Evolutionary conservation across 2,113 vertebrate species (phyloP), one percentile per base, ranked within the genome.

Genomic region (Zingel zingel): DNA sequence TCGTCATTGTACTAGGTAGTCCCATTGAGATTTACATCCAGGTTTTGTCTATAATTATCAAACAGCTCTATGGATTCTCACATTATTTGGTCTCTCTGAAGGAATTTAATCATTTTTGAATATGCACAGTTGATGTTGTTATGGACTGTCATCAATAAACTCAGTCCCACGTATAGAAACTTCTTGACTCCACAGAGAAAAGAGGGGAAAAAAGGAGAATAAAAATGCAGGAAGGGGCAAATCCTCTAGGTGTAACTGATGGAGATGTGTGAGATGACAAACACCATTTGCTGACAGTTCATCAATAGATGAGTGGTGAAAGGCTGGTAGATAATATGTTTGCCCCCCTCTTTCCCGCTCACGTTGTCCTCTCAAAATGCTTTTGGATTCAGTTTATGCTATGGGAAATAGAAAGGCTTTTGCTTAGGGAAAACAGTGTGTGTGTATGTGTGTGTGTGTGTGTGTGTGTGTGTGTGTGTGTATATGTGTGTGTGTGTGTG

Each of bases 251-350:
- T 80, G 76, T 70, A 77, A 83, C 61, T 76, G 85, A 84, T 77
- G 80, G 57, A 73, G 68, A 73, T 58, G 59, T 75, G 62, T 67
- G 68, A 67, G 84, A 86, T 68, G 85, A 51, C 56, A 59, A 85
- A 89, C 78, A 74, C 48, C 74, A 30, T 83, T 80, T 77, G 74
- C 63, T 89, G 88, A 86, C 79, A 86, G 75, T 67, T 87, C 27
- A 79, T 89, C 83, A 85, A 87, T 85, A 80, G 63, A 50, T 27
- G 57, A 47, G 82, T 27, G 36, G 11, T 80, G 6, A 66, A 65
- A 33, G 64, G 21, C 76, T 1, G 19, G 12, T 13, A 30, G 54
- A 54, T 16, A 56, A 53, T 70, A 61, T 76, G 25, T 43, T 30
- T 15, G 9, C 10, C 25, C 23, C 14, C 19, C 19, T 45, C 27